Conservation (phyloP, 2,113 vertebrate genomes). For the Phylloscopus whistleri region DNA sequence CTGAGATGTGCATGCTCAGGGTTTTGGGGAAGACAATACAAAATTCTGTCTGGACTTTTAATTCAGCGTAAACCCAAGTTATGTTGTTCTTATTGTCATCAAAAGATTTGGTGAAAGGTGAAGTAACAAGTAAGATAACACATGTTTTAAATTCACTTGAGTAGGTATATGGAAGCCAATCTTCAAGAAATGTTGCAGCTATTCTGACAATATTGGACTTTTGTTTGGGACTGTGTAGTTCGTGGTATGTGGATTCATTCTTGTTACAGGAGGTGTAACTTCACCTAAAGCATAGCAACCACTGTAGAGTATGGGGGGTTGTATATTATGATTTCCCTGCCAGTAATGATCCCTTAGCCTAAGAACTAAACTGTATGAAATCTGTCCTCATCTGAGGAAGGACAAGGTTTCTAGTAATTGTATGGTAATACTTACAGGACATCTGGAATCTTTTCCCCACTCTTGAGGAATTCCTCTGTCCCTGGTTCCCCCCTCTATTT, state of each 20-base stretch:
- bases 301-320: fast-evolving
- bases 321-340: not conserved
- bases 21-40: not conserved
- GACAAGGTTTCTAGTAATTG: not conserved
- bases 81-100: not conserved
- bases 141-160: not conserved
- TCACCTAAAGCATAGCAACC: not conserved
- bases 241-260: fast-evolving
- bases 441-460: not conserved
- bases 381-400: not conserved
- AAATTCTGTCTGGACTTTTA: not conserved
- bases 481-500: not conserved
- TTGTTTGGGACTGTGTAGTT: not conserved
- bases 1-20: not conserved
- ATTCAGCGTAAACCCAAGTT: not conserved
- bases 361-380: not conserved
- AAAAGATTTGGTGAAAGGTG: not conserved
- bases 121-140: not conserved
- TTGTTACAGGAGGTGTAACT: not conserved
- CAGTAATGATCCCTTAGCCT: not conserved
- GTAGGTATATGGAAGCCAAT: not conserved
- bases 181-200: not conserved
- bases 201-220: not conserved
- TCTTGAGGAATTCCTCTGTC: not conserved
- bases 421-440: not conserved